phyloP scores from a whole-genome alignment of 2,113 vertebrate species.

The Plotosus lineatus region DNA sequence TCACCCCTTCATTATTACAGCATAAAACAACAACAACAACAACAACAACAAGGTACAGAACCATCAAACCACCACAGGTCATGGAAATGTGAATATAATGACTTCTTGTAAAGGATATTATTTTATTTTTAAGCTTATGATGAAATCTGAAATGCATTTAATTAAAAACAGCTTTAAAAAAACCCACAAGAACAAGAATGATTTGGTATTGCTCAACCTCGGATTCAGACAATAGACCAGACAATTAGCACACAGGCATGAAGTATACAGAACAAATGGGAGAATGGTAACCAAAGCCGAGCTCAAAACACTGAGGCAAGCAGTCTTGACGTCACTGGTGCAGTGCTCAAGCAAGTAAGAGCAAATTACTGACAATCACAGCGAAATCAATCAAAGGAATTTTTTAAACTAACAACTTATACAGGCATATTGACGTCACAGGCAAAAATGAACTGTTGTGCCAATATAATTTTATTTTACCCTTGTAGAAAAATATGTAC shows the following conservation, averaged over 20 bases:
- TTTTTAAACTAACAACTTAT: neutral
- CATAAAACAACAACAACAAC: too few relatives aligned
- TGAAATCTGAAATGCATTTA: neutral
- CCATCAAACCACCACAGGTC: too few relatives aligned
- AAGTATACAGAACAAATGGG: neutral
- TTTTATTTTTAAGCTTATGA: neutral
- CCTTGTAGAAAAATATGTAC: neutral
- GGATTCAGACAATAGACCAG: neutral
- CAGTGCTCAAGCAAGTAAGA: neutral
- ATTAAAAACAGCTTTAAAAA: neutral
- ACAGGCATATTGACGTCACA: neutral
- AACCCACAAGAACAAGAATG: neutral
- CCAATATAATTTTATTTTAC: neutral
- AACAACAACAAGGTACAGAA: neutral
- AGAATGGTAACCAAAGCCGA: neutral
- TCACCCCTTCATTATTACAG: too few relatives aligned
- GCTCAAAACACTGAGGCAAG: neutral
- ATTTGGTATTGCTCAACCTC: neutral
- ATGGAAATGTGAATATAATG: too few relatives aligned
- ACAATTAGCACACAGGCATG: neutral
- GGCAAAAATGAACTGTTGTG: neutral
- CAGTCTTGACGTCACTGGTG: neutral
- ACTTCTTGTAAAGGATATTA: neutral
- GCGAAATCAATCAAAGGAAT: neutral
- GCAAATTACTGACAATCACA: neutral